Evolutionary conservation across 2,888 invertebrate species (phyloP).

Genomic region (Sycophila texana): DNA sequence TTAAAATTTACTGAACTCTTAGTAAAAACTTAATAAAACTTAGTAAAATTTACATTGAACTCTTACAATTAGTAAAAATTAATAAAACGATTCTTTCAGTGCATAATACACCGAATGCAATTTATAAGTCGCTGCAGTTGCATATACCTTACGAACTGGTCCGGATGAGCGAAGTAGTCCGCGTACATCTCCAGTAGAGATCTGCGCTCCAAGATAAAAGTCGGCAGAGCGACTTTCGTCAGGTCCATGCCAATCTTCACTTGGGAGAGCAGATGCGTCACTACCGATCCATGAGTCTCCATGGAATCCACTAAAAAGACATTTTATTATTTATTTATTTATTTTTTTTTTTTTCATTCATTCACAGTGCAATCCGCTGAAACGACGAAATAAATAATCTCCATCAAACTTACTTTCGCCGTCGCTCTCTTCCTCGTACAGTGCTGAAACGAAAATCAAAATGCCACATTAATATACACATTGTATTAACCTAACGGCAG

Average conservation of each 20-base stretch:
- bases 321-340: no score
- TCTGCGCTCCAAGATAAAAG: conserved; percentile 97
- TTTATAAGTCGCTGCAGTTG: no score
- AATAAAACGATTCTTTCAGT: no score
- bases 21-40: no score
- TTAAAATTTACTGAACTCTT: no score
- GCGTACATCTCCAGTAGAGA: conserved; percentile 99
- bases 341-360: not conserved
- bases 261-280: conserved; percentile 96
- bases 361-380: not conserved
- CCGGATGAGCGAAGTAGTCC: conserved; percentile 99
- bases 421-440: conserved; percentile 94
- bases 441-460: conserved; percentile 78
- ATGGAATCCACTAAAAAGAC: conserved; percentile 84
- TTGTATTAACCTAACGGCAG: not conserved
- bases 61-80: no score
- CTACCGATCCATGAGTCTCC: conserved; percentile 97
- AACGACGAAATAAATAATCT: not conserved
- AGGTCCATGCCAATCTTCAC: conserved; percentile 99
- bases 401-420: conserved; percentile 83
- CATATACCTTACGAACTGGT: conserved; percentile 90
- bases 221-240: conserved; percentile 98
- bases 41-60: no score
- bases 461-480: not conserved
- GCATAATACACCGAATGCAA: no score